These are phyloP conservation scores for Cantharis rustica DNA, from an alignment of 2,888 invertebrate species.

Conservation along the genomic window DNA sequence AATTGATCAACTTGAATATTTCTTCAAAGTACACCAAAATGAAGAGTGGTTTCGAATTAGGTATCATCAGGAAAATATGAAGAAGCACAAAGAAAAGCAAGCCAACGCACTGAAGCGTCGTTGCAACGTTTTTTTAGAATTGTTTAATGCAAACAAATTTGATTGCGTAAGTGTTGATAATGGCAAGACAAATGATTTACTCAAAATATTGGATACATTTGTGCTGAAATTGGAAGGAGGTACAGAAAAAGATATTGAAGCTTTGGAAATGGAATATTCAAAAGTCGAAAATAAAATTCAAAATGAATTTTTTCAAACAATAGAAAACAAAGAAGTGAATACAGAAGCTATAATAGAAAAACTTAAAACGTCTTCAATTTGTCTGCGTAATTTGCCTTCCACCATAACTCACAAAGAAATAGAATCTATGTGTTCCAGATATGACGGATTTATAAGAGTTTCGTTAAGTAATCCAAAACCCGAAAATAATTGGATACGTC, in stretches of 20 bases:
- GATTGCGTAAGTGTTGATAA: constrained; percentile 83
- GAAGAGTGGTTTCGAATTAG: constrained; percentile 99
- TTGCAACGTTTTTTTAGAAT: constrained; percentile 84
- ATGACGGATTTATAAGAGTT: constrained; percentile 91
- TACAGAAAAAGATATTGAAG: constrained; percentile 83
- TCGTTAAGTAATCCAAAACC: constrained; percentile 97
- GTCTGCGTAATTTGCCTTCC: constrained; percentile 92
- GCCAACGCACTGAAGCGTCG: constrained; percentile 82
- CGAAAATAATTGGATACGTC: constrained; percentile 92
- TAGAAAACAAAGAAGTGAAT: too few species aligned
- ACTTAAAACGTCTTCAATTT: constrained; percentile 97
- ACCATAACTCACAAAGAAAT: constrained; percentile 91
- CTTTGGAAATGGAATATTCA: constrained; percentile 72
- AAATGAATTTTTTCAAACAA: too few species aligned
- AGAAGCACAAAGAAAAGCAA: constrained; percentile 88
- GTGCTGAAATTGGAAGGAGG: constrained; percentile 96
- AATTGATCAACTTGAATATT: constrained; percentile 95
- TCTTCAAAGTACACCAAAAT: constrained; percentile 98
- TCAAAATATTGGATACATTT: constrained; percentile 91
- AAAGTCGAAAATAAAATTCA: constrained; percentile 44
- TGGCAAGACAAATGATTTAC: constrained; percentile 78
- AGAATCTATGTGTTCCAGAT: constrained; percentile 60
- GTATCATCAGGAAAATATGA: constrained; percentile 97
- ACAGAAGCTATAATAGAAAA: too few species aligned
- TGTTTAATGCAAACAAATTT: constrained; percentile 75